Conservation (phyloP, 2,888 invertebrate species). For the Chloroclysta siterata region DNA sequence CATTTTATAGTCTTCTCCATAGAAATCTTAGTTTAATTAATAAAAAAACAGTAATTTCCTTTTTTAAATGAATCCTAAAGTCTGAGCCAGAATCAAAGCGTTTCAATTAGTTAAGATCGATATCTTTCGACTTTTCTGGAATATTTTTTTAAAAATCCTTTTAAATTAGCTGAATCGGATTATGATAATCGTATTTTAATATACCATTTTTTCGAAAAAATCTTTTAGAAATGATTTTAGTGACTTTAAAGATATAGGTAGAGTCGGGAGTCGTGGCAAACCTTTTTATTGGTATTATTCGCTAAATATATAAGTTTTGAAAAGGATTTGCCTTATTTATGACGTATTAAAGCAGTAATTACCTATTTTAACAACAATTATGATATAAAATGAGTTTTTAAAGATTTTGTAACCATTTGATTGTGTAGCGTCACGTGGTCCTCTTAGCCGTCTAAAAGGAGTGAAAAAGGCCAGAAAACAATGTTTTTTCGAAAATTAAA, state of each 20-base stretch:
- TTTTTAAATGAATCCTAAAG: too few species aligned
- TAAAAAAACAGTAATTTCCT: too few species aligned
- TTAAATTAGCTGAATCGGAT: neutral
- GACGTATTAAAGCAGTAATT: neutral
- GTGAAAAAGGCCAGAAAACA: constrained; percentile 22
- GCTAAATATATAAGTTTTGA: neutral
- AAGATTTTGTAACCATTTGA: neutral
- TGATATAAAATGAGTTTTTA: neutral
- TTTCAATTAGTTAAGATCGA: neutral
- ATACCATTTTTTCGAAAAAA: neutral
- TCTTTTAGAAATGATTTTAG: neutral
- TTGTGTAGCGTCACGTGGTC: constrained; percentile 26
- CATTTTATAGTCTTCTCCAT: too few species aligned
- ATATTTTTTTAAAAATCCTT: neutral
- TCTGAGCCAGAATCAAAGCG: neutral
- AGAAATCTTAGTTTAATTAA: too few species aligned
- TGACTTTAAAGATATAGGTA: neutral
- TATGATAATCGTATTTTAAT: neutral
- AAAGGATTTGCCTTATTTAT: constrained; percentile 4
- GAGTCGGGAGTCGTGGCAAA: neutral
- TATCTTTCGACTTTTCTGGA: neutral
- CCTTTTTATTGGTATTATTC: neutral
- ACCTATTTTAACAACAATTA: neutral
- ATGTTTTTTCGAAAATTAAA: constrained; percentile 19
- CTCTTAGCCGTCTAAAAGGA: constrained; percentile 16